phyloP scores from a whole-genome alignment of 2,888 invertebrate genomes.

The Caradrina clavipalpis region DNA sequence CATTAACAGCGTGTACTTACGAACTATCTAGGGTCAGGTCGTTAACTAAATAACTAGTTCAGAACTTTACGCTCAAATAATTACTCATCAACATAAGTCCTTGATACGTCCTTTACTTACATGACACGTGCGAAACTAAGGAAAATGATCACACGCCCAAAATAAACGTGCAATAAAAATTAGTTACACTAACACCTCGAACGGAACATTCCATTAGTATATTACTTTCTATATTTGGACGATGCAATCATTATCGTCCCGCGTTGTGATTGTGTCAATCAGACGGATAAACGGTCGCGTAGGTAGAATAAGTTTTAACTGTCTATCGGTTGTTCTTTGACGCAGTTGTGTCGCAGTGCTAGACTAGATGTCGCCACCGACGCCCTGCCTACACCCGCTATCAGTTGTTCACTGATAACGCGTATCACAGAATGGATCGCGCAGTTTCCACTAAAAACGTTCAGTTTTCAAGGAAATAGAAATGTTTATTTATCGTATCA shows the following conservation, averaged over 20 bases:
- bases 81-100: constrained; percentile 24
- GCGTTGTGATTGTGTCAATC: constrained; percentile 70
- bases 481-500: constrained; percentile 62
- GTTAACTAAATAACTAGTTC: constrained; percentile 35
- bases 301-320: constrained; percentile 45
- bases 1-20: constrained; percentile 37
- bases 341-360: constrained; percentile 50
- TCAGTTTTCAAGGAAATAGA: constrained; percentile 66
- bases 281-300: constrained; percentile 62
- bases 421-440: constrained; percentile 70
- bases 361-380: constrained; percentile 81
- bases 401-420: constrained; percentile 75
- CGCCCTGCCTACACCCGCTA: constrained; percentile 71
- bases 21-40: constrained; percentile 35
- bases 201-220: constrained; percentile 55
- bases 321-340: constrained; percentile 59
- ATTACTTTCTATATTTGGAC: constrained; percentile 64
- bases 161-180: constrained; percentile 41
- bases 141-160: constrained; percentile 27
- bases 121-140: constrained; percentile 19
- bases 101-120: constrained; percentile 29
- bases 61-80: constrained; percentile 33
- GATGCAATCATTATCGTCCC: constrained; percentile 62
- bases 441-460: constrained; percentile 70
- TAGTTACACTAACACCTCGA: constrained; percentile 31